These are phyloP conservation scores for Takifugu bimaculatus DNA, from an alignment of 2,113 vertebrate genomes.

Conservation along the genomic window DNA sequence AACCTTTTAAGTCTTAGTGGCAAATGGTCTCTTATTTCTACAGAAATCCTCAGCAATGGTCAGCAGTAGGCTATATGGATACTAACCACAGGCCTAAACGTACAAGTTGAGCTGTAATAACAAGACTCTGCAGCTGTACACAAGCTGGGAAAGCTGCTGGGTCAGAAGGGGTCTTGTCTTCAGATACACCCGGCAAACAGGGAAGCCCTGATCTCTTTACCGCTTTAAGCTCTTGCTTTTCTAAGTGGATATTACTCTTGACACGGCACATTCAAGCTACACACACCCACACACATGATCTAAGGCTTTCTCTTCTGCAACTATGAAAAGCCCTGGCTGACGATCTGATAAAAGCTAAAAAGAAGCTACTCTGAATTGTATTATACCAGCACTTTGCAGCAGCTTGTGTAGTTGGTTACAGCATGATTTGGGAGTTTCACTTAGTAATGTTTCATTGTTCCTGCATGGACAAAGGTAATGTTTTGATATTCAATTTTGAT, in stretches of 20 bases:
- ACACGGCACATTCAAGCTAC: conserved; percentile 45
- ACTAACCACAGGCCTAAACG: conserved; percentile 5
- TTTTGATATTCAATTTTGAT: not conserved
- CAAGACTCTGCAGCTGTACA: conserved; percentile 3
- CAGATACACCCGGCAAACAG: conserved; percentile 36
- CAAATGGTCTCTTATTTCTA: not conserved
- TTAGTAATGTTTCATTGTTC: conserved; percentile 3
- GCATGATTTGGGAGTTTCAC: not conserved
- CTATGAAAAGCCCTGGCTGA: conserved; percentile 7
- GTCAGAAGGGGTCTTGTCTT: conserved; percentile 53
- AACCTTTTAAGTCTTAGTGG: not conserved
- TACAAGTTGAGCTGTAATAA: not conserved
- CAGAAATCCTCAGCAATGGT: too few relatives aligned
- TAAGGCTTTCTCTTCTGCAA: conserved; percentile 16
- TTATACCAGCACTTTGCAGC: not conserved
- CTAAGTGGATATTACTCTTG: conserved; percentile 58
- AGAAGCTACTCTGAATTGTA: not conserved
- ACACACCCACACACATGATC: conserved; percentile 6
- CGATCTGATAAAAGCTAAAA: conserved; percentile 12
- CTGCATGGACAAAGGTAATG: not conserved
- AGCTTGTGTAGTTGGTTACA: not conserved
- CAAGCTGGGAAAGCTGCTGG: conserved; percentile 37
- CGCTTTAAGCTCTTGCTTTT: conserved; percentile 71
- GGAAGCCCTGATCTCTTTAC: conserved; percentile 67
- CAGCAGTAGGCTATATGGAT: not conserved